Evolutionary conservation across 2,888 invertebrate genomes (phyloP), one percentile per base, ranked within the genome.

Genomic region (Oeneis ivallda): DNA sequence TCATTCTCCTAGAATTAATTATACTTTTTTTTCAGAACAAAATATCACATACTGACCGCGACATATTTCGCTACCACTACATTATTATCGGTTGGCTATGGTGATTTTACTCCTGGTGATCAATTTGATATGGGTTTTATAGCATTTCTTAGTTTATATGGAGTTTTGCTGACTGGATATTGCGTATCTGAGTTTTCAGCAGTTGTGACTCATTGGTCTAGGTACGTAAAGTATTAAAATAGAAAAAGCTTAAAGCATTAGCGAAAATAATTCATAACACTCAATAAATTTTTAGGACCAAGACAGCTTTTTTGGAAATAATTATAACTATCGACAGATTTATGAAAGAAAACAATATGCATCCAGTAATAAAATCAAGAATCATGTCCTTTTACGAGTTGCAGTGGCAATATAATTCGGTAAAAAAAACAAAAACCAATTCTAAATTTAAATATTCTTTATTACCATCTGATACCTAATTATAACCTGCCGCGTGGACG

Each of bases 141-240:
- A 8, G 86, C 86, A 1, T 91, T 92, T 73, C 78, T 90, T n/a
- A 89, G 88, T 68, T 80, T 92, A 11, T 88, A 85, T 71, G 93
- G 93, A 41, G 87, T 92, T 19, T 75, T 92, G 54, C 76, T 92
- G n/a, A 82, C 83, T 65, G 92, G 92, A 10, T 92, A 89, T 74
- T 92, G 92, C 73, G 83, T 92, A 11, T 89, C 93, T 6, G 92
- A 93, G 75, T 90, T 93, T 74, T 90, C 92, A 1, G 85, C 93
- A 17, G 85, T 89, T 4, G 86, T 92, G 41, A 92, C 91, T 7
- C 89, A 91, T 76, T 87, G 84, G 81, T 82, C 89, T 54, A 90
- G 90, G 91, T 89, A 81, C 70, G 59, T 66, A 9, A 47, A 47
- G 1, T 9, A 11, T 52, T 15, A 43, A 41, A 57, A 17, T 2